Base-by-base conservation (phyloP, 2,113 vertebrate genomes). In the Physeter macrocephalus region DNA sequence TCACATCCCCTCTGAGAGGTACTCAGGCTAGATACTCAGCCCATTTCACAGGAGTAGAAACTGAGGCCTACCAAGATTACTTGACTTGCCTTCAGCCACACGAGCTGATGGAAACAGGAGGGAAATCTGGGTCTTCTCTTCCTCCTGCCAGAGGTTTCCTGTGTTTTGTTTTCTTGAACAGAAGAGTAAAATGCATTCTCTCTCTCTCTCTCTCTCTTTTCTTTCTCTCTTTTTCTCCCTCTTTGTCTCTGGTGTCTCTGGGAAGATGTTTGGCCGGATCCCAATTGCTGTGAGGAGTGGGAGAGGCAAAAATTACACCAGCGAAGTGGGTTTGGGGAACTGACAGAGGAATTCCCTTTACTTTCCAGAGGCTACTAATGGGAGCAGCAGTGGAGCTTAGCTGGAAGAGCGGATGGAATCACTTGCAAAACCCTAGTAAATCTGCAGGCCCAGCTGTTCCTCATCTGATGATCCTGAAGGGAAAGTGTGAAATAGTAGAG, bases 401-500 rank as follows among this genome's bases (percentile, higher is more conserved):
- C 54, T 46, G 11, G 75, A 84, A 84, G 61, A n/a, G 85, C 9
- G 88, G 92, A 77, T 94, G 91, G 96, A 97, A 92, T 77, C 72
- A 75, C 95, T 98, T 90, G 92, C 62, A 86, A 97, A 93, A 91
- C 64, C 49, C 97, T 93, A 92, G 94, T 97, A 97, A 98, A 96
- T 96, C 97, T 95, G 96, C 75, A 31, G 83, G 57, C 95, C 85
- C 96, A 97, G 98, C 95, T 96, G 93, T 92, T 97, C 96, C 77
- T 97, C 97, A 82, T 98, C 93, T 39, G 95, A 97, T 69, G 84
- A 49, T 91, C 95, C 83, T 92, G 92, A 91, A 97, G 96, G 94
- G 96, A 97, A 98, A 97, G 97, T 96, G 97, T 93, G 83, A 97
- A 98, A 97, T 97, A 97, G 93, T 80, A 54, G 94, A 95, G 91